Evolutionary conservation across 2,888 invertebrate species (phyloP).

Genomic region (Drosophila meridiana): DNA sequence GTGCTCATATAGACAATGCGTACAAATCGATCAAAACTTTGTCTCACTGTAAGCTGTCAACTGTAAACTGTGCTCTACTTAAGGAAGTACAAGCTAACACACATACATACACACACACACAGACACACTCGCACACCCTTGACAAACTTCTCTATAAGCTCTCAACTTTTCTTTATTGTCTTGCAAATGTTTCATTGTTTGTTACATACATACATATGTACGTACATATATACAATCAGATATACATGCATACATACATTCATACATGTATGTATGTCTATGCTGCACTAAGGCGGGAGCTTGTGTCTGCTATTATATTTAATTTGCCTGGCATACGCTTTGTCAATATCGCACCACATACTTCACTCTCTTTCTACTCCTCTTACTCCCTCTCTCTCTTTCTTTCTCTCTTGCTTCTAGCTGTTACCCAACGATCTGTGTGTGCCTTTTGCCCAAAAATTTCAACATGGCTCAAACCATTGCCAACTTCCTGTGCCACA

Average conservation of each 20-base stretch:
- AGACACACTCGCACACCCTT: neutral
- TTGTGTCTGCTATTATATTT: slow-evolving; percentile 66
- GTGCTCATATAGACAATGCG: slow-evolving; percentile 58
- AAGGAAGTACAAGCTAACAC: slow-evolving; percentile 8
- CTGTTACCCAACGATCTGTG: slow-evolving; percentile 20
- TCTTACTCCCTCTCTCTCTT: neutral
- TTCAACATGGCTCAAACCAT: slow-evolving; percentile 69
- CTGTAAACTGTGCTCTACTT: slow-evolving; percentile 26
- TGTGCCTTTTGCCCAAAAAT: slow-evolving; percentile 57
- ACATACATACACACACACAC: slow-evolving; percentile 3
- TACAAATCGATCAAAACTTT: slow-evolving; percentile 69
- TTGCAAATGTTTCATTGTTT: slow-evolving; percentile 43
- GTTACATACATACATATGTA: neutral
- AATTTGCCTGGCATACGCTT: slow-evolving; percentile 74
- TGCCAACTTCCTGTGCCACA: slow-evolving; percentile 68
- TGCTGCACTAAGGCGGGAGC: neutral
- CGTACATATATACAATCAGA: too few species aligned
- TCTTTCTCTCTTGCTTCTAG: neutral
- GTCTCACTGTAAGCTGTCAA: slow-evolving; percentile 39
- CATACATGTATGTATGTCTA: neutral
- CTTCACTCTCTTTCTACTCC: neutral
- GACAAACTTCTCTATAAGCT: slow-evolving; percentile 61
- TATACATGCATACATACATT: neutral
- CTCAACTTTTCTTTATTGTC: slow-evolving; percentile 52
- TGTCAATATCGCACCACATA: slow-evolving; percentile 67